Conservation (phyloP, 2,888 invertebrate species). For the Strigamia crassipes region DNA sequence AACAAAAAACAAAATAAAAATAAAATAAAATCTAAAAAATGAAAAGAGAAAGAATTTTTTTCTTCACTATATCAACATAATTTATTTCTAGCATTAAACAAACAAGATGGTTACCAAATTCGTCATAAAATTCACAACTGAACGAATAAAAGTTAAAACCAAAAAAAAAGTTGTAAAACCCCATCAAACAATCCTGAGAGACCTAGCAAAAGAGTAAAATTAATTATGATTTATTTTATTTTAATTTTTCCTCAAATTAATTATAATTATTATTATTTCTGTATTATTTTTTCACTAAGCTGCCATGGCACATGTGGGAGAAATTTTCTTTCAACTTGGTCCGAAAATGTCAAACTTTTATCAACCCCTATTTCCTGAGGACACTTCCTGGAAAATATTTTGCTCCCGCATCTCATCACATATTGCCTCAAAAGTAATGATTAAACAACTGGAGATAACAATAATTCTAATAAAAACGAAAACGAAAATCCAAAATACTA, state of each 20-base stretch:
- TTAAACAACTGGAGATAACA: neutral
- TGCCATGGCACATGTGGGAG: conserved; percentile 39
- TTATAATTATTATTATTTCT: neutral
- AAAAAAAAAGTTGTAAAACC: neutral
- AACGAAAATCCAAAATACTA: neutral
- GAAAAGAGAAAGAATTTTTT: too few relatives aligned
- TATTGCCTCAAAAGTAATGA: conserved; percentile 22
- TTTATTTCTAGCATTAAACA: neutral
- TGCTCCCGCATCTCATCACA: conserved; percentile 25
- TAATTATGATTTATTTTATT: neutral
- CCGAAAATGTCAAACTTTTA: conserved; percentile 31
- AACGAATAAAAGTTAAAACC: neutral
- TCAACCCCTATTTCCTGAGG: conserved; percentile 33
- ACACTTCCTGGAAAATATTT: conserved; percentile 39
- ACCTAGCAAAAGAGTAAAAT: neutral
- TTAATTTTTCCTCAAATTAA: neutral
- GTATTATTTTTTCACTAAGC: conserved; percentile 13
- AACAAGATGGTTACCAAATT: conserved; percentile 38
- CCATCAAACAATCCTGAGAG: conserved; percentile 32
- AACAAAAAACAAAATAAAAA: neutral
- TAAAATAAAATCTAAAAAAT: neutral
- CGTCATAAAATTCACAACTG: neutral
- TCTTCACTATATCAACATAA: too few relatives aligned
- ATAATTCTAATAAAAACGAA: neutral
- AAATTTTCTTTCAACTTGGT: conserved; percentile 30